Evolutionary conservation across 2,888 invertebrate genomes (phyloP).

Genomic region (Lithophane leautieri): DNA sequence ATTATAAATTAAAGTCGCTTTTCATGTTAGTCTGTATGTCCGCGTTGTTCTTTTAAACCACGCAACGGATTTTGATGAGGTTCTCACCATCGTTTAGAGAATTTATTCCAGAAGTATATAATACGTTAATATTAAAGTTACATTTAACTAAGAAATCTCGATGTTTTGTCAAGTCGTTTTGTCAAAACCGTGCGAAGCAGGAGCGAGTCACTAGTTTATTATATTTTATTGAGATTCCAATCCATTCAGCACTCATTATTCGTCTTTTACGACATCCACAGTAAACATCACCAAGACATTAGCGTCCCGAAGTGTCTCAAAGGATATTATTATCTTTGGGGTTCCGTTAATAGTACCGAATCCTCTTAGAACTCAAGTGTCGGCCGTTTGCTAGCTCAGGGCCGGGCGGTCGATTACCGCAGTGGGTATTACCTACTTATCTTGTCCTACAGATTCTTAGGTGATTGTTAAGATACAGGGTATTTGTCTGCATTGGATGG

Average conservation of each 20-base stretch:
- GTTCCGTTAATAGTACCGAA: slow-evolving; percentile 12
- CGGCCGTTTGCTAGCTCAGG: slow-evolving; percentile 15
- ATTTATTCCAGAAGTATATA: too few species aligned
- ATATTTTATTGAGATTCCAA: not conserved
- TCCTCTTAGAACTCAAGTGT: slow-evolving; percentile 10
- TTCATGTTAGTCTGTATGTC: too few species aligned
- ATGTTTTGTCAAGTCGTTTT: too few species aligned
- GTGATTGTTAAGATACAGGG: not conserved
- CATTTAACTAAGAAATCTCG: too few species aligned
- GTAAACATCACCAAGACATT: slow-evolving; percentile 22
- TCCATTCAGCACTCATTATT: not conserved
- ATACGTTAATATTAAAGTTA: too few species aligned
- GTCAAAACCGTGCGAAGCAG: too few species aligned
- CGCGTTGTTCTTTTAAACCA: too few species aligned
- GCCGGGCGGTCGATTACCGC: slow-evolving; percentile 24
- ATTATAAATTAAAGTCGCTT: too few species aligned
- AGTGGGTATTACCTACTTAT: not conserved
- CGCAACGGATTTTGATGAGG: too few species aligned
- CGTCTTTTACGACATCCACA: slow-evolving; percentile 9
- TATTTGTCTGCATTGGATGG: not conserved
- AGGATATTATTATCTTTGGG: slow-evolving; percentile 31
- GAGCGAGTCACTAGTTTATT: too few species aligned
- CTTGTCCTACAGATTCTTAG: not conserved
- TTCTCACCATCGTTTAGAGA: too few species aligned
- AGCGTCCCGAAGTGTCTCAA: slow-evolving; percentile 10